Conservation (phyloP, 2,888 invertebrate genomes). For the Euzophera pinguis region DNA sequence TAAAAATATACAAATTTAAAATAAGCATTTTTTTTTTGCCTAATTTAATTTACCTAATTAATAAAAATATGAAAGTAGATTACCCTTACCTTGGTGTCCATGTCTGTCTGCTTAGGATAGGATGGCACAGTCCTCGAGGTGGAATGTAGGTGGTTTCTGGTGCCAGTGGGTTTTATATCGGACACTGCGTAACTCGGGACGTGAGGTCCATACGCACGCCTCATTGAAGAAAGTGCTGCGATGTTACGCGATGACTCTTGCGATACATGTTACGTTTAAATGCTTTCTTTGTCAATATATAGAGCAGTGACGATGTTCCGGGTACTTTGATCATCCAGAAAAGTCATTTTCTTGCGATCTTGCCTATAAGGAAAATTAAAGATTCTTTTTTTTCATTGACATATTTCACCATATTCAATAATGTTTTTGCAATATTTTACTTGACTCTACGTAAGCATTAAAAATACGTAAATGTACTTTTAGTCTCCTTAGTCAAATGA, state of each 20-base stretch:
- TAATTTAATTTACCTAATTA: background rate
- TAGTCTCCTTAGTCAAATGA: too few species aligned
- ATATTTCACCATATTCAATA: too few species aligned
- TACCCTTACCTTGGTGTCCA: slow-evolving; percentile 71
- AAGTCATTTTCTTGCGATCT: too few species aligned
- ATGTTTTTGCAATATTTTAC: too few species aligned
- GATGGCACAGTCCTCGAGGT: slow-evolving; percentile 58
- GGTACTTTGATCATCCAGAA: slow-evolving; percentile 11
- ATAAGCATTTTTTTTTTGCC: too few species aligned
- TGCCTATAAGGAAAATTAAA: too few species aligned
- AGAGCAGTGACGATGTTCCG: slow-evolving; percentile 24
- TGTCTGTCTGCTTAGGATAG: slow-evolving; percentile 61
- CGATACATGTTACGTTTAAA: slow-evolving; percentile 48
- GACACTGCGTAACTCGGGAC: slow-evolving; percentile 60
- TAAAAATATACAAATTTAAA: too few species aligned
- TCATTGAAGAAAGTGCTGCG: slow-evolving; percentile 69
- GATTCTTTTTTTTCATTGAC: too few species aligned
- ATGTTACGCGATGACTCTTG: slow-evolving; percentile 57
- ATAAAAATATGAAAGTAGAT: background rate
- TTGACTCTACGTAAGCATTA: too few species aligned
- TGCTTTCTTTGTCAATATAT: slow-evolving; percentile 29
- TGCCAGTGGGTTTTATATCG: slow-evolving; percentile 63
- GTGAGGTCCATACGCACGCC: slow-evolving; percentile 65
- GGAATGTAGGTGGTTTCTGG: slow-evolving; percentile 56
- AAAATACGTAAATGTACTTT: too few species aligned